phyloP scores from a whole-genome alignment of 2,797 vertebrate species.

The Premnoplex brunnescens region DNA sequence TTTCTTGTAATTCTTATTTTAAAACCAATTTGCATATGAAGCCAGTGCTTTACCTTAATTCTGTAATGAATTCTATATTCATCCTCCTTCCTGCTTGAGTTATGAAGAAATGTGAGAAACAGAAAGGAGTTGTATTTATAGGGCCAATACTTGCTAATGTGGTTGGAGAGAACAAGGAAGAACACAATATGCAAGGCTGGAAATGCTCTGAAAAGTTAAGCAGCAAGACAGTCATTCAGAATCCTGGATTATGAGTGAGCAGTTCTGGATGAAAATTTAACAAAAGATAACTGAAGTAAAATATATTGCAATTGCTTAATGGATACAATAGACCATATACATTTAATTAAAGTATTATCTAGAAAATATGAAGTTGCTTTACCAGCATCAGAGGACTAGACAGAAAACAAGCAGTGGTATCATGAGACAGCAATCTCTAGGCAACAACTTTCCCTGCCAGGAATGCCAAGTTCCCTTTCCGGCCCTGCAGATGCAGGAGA shows the following conservation, averaged over 20 bases:
- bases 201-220: neutral
- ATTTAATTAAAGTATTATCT: neutral
- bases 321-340: accelerated
- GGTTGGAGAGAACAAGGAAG: neutral
- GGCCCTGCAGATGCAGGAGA: neutral
- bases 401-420: neutral
- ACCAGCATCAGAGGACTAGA: neutral
- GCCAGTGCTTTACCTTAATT: neutral
- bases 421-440: accelerated
- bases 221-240: neutral
- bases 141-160: neutral
- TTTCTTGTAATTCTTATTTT: neutral
- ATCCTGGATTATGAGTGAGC: neutral
- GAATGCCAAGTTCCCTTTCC: neutral
- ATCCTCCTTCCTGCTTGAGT: neutral
- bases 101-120: neutral
- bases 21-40: neutral
- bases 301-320: neutral
- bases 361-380: neutral
- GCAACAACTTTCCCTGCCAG: neutral
- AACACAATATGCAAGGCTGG: neutral
- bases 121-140: neutral
- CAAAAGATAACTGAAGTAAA: neutral
- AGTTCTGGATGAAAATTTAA: neutral
- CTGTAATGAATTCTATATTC: accelerated